A percentile compares a stretch with the other conserved stretches of the same genome.
phyloP scores from a whole-genome alignment of 2,113 vertebrate genomes.

The Noctilio leporinus region DNA sequence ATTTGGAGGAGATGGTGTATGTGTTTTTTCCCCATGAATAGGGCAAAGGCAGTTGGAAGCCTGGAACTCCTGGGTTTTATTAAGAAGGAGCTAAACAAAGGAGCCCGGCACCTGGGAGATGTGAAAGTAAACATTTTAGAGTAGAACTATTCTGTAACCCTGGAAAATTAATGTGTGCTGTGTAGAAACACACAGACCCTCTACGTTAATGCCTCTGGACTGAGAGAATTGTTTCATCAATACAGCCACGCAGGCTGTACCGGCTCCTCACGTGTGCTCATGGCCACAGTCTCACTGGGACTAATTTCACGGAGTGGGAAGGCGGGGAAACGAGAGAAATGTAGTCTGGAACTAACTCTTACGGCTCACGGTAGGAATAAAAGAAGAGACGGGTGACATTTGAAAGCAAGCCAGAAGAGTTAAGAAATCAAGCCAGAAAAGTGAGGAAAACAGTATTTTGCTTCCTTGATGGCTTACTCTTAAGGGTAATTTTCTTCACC shows the following conservation, averaged over 20 bases:
- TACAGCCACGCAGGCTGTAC: neutral
- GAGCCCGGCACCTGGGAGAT: neutral
- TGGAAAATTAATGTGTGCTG: constrained; percentile 54
- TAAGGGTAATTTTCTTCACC: constrained; percentile 7
- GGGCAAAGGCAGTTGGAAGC: neutral
- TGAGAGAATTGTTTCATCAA: constrained; percentile 49
- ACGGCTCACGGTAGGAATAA: neutral
- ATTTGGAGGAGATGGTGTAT: neutral
- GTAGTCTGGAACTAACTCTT: neutral
- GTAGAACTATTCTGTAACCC: neutral
- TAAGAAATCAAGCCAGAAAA: neutral
- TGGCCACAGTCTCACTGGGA: neutral
- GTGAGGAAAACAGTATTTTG: neutral
- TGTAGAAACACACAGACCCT: neutral
- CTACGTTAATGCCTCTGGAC: neutral
- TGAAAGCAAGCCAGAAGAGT: neutral
- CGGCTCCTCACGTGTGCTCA: neutral
- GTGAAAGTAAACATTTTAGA: constrained; percentile 26
- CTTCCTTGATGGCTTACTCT: neutral
- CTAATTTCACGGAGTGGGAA: constrained; percentile 49
- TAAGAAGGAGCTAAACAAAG: neutral
- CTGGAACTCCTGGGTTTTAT: constrained; percentile 42
- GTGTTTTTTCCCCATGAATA: constrained; percentile 6
- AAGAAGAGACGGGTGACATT: neutral
- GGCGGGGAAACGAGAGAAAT: neutral